phyloP scores from a whole-genome alignment of 2,113 vertebrate genomes.

The Pao palembangensis region DNA sequence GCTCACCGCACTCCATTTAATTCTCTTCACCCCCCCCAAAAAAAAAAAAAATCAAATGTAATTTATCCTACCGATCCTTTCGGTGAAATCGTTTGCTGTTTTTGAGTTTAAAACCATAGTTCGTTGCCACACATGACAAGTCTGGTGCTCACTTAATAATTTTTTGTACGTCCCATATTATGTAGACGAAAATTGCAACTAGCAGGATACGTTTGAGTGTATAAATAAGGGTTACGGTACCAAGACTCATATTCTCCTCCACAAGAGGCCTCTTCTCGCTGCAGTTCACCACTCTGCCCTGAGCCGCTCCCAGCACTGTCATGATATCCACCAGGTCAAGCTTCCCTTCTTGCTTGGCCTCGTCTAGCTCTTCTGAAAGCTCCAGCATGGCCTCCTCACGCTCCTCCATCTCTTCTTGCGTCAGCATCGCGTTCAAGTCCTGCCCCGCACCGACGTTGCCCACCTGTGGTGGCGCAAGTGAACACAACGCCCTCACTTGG shows the following conservation, averaged over 20 bases:
- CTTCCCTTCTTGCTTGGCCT: conserved; percentile 75
- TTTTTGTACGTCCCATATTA: conserved; percentile 79
- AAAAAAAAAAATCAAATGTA: no score
- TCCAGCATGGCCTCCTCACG: conserved; percentile 69
- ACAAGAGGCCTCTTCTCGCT: conserved; percentile 72
- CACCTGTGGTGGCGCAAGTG: conserved; percentile 80
- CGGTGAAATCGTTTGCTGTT: no score
- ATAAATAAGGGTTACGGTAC: conserved; percentile 77
- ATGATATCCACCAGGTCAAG: conserved; percentile 92
- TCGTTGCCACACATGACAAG: neutral
- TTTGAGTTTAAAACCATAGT: no score
- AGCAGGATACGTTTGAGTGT: conserved; percentile 73
- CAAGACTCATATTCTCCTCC: conserved; percentile 77
- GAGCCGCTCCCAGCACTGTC: conserved; percentile 86
- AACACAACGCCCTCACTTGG: conserved; percentile 82
- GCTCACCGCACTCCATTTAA: no score
- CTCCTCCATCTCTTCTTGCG: conserved; percentile 72
- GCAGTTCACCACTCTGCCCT: conserved; percentile 71
- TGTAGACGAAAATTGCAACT: conserved; percentile 67
- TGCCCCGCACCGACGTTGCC: conserved; percentile 55
- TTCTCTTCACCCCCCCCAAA: no score
- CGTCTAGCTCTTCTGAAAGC: conserved; percentile 70
- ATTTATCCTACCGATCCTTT: no score
- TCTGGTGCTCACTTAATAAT: conserved; percentile 61
- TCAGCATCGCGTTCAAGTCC: conserved; percentile 57